A percentile compares a stretch with the other conserved stretches of the same genome.
These are phyloP conservation scores for Antedon mediterranea DNA, from an alignment of 53 echinoderm and acorn worm species.

Conservation along the genomic window DNA sequence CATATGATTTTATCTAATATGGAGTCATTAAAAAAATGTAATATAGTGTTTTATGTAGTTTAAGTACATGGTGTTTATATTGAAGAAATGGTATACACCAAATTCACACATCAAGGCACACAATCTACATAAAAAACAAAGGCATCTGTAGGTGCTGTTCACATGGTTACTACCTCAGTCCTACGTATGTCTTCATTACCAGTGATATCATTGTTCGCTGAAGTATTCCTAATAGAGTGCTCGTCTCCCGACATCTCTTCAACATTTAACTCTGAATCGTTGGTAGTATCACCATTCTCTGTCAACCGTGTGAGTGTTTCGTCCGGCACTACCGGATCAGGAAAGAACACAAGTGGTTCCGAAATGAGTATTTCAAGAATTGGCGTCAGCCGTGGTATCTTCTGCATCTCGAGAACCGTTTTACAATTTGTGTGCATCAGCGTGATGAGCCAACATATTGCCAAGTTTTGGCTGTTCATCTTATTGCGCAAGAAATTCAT, in stretches of 20 bases:
- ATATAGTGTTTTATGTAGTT: no score
- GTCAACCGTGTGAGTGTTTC: background rate
- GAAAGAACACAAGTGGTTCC: background rate
- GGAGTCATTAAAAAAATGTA: no score
- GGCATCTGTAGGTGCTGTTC: background rate
- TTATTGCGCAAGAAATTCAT: background rate
- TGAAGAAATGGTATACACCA: no score
- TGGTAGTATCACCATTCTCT: background rate
- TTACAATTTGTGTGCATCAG: background rate
- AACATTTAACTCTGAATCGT: background rate
- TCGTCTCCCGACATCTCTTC: background rate
- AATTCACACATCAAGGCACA: background rate
- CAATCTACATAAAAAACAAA: background rate
- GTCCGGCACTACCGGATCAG: background rate
- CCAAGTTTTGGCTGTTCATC: background rate
- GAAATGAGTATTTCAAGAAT: background rate
- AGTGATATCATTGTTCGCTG: background rate
- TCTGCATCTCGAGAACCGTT: background rate
- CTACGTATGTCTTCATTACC: background rate
- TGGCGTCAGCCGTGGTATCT: background rate
- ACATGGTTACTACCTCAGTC: background rate
- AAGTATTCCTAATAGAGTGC: background rate
- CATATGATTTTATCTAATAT: no score
- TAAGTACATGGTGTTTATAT: no score
- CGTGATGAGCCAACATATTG: background rate